These are phyloP conservation scores for Nudaria mundana DNA, from an alignment of 2,888 invertebrate species.

Conservation along the genomic window DNA sequence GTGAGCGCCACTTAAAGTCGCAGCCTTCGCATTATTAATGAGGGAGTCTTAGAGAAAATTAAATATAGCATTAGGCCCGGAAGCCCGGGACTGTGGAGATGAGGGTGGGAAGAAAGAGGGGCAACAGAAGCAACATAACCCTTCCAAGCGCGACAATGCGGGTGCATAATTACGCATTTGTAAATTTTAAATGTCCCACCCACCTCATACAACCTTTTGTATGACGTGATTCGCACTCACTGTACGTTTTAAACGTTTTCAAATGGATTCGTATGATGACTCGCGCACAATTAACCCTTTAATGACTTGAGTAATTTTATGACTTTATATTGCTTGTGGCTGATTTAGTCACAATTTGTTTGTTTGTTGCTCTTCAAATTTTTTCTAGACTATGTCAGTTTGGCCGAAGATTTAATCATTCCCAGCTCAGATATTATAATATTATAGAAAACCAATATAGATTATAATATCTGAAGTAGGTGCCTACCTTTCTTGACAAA, in stretches of 20 bases:
- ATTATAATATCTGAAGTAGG: too few relatives aligned
- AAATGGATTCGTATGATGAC: slow-evolving; percentile 68
- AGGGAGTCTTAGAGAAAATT: slow-evolving; percentile 81
- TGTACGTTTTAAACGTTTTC: slow-evolving; percentile 60
- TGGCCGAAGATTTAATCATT: too few relatives aligned
- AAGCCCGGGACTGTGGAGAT: slow-evolving; percentile 66
- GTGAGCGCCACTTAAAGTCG: slow-evolving; percentile 80
- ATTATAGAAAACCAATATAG: too few relatives aligned
- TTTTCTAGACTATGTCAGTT: not conserved
- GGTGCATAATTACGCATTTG: slow-evolving; percentile 82
- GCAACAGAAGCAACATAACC: slow-evolving; percentile 57
- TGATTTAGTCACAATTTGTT: not conserved
- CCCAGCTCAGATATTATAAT: too few relatives aligned
- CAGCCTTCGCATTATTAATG: slow-evolving; percentile 79
- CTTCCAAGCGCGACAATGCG: slow-evolving; percentile 72
- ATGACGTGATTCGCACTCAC: slow-evolving; percentile 76
- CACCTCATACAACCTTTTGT: slow-evolving; percentile 76
- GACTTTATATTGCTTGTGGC: slow-evolving; percentile 23
- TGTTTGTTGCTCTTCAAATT: not conserved
- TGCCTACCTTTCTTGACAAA: too few relatives aligned
- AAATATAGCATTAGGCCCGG: slow-evolving; percentile 81
- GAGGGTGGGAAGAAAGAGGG: slow-evolving; percentile 45
- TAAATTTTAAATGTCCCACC: slow-evolving; percentile 80
- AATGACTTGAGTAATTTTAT: slow-evolving; percentile 58
- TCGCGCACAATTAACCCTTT: slow-evolving; percentile 61